Evolutionary conservation across 2,797 vertebrate genomes (phyloP).

Genomic region (Spinibarbus caldwelli): DNA sequence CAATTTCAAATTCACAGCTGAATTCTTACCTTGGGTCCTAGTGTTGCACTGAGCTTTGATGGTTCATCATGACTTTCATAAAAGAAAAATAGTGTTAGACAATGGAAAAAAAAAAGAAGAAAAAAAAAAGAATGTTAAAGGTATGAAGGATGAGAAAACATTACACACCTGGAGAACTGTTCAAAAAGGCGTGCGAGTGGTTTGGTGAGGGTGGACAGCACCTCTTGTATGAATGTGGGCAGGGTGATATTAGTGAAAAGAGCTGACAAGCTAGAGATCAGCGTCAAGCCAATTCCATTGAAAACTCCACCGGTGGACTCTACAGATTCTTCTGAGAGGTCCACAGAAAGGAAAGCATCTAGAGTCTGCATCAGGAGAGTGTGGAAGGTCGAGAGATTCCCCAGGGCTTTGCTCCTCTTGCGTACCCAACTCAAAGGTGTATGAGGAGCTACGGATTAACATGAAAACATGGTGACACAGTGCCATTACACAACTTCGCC

Average conservation of each 20-base stretch:
- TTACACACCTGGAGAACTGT: conserved; percentile 61
- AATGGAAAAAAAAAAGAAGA: too few species aligned
- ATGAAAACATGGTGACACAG: not conserved
- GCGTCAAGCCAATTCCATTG: conserved; percentile 59
- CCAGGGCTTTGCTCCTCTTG: conserved; percentile 87
- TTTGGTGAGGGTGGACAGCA: conserved; percentile 74
- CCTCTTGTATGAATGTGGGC: conserved; percentile 77
- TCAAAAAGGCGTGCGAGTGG: conserved; percentile 81
- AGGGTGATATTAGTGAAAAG: conserved; percentile 84
- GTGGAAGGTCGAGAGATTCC: conserved; percentile 86
- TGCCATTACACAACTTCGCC: not conserved
- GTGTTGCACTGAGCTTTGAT: conserved; percentile 17
- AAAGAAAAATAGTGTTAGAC: conserved; percentile 16
- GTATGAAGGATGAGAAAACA: not conserved
- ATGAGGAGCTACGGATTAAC: conserved; percentile 81
- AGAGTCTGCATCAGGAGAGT: conserved; percentile 81
- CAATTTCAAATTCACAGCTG: not conserved
- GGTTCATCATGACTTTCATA: conserved; percentile 36
- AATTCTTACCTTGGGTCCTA: conserved; percentile 52
- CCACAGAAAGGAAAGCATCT: conserved; percentile 75
- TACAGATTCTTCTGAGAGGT: conserved; percentile 61
- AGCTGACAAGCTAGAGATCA: conserved; percentile 77
- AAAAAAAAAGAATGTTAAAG: rapidly evolving
- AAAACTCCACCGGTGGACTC: conserved; percentile 72
- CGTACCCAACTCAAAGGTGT: conserved; percentile 87